Evolutionary conservation across 2,113 vertebrate species (phyloP).

Genomic region (Hyperoodon ampullatus): DNA sequence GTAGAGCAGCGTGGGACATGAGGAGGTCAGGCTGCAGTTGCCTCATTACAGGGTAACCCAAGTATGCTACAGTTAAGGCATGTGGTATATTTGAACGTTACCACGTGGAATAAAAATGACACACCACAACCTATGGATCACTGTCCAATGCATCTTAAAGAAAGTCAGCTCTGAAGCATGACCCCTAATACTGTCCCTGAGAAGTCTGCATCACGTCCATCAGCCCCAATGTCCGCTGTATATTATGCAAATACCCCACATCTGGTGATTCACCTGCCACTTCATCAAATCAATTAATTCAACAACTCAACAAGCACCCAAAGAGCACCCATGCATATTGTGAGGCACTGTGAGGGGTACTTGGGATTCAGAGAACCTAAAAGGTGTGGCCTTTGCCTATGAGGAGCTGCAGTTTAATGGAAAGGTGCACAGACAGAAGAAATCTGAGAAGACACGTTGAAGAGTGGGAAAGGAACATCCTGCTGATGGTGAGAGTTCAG

Average conservation of each 20-base stretch:
- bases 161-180: not conserved
- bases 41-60: not conserved
- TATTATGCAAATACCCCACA: not conserved
- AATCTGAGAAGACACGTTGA: not conserved
- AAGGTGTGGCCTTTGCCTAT: not conserved
- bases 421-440: not conserved
- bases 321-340: not conserved
- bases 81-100: not conserved
- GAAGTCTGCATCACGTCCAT: not conserved
- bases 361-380: not conserved
- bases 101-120: not conserved
- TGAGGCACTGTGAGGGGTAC: not conserved
- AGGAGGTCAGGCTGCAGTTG: not conserved
- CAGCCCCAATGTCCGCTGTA: not conserved
- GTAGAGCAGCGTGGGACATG: not conserved
- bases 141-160: not conserved
- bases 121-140: not conserved
- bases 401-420: not conserved
- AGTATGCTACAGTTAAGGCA: not conserved
- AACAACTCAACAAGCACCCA: not conserved
- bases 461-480: not conserved
- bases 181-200: not conserved
- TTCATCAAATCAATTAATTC: slow-evolving; percentile 1
- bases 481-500: not conserved
- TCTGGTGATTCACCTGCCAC: not conserved